These are phyloP conservation scores for Cygnus buccinator DNA, from an alignment of 2,113 vertebrate genomes.

Conservation along the genomic window DNA sequence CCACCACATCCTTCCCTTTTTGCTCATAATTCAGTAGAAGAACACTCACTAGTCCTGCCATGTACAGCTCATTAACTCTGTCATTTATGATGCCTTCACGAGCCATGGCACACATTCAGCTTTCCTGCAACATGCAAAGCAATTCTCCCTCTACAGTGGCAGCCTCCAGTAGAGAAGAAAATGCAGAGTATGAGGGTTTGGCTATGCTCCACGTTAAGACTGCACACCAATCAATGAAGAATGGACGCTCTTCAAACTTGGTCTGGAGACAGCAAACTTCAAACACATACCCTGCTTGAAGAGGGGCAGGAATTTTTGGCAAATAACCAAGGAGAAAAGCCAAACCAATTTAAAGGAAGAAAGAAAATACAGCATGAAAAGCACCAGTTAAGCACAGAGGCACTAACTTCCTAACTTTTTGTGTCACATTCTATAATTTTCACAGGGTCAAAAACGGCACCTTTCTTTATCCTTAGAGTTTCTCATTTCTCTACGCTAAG, in stretches of 20 bases:
- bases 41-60: neutral
- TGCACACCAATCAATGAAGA: neutral
- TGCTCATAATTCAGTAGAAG: neutral
- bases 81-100: neutral
- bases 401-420: neutral
- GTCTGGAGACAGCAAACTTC: neutral
- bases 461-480: neutral
- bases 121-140: neutral
- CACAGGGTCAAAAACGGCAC: neutral
- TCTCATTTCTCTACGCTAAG: neutral
- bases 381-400: neutral
- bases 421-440: neutral
- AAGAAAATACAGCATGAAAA: neutral
- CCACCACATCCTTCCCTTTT: neutral
- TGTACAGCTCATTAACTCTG: neutral
- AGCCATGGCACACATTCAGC: neutral
- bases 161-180: neutral
- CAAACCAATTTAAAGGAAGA: neutral
- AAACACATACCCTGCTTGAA: neutral
- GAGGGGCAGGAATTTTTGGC: neutral
- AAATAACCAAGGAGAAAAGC: neutral
- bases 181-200: neutral
- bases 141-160: neutral
- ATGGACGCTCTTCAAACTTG: neutral
- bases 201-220: neutral